These are phyloP conservation scores for Ophion ventricosus DNA, from an alignment of 2,888 invertebrate species.

Conservation along the genomic window DNA sequence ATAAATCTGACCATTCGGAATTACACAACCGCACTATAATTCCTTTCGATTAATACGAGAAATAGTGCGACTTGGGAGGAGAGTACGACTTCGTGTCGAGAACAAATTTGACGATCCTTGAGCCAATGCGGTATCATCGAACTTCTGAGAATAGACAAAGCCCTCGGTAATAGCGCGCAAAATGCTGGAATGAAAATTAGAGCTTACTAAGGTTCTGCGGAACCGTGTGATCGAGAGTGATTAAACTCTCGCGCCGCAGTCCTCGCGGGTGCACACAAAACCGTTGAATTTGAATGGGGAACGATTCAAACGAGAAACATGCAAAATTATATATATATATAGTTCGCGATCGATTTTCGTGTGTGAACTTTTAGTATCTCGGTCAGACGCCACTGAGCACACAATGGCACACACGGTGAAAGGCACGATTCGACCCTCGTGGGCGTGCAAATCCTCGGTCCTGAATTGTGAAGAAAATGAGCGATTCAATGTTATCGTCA, in stretches of 20 bases:
- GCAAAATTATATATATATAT: constrained; percentile 1
- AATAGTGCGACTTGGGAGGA: neutral
- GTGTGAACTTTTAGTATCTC: constrained; percentile 15
- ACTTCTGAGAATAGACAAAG: neutral
- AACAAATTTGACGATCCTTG: neutral
- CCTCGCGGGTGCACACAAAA: neutral
- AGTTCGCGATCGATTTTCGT: constrained; percentile 17
- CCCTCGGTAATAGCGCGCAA: neutral
- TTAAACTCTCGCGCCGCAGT: too few species aligned
- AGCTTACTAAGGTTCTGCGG: neutral
- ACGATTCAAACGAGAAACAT: neutral
- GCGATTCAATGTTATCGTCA: constrained; percentile 43
- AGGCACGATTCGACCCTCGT: constrained; percentile 44
- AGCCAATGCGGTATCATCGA: neutral
- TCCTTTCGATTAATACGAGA: neutral
- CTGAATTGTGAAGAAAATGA: constrained; percentile 35
- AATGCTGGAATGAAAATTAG: constrained; percentile 1
- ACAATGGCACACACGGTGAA: constrained; percentile 45
- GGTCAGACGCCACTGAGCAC: constrained; percentile 5
- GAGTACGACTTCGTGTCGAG: neutral
- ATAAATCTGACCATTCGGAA: neutral
- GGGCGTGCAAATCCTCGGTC: constrained; percentile 27
- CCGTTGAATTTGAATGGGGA: constrained; percentile 8
- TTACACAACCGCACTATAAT: neutral
- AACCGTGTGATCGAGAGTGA: neutral